phyloP scores from a whole-genome alignment of 2,888 invertebrate species.

The Nomada ruficornis region DNA sequence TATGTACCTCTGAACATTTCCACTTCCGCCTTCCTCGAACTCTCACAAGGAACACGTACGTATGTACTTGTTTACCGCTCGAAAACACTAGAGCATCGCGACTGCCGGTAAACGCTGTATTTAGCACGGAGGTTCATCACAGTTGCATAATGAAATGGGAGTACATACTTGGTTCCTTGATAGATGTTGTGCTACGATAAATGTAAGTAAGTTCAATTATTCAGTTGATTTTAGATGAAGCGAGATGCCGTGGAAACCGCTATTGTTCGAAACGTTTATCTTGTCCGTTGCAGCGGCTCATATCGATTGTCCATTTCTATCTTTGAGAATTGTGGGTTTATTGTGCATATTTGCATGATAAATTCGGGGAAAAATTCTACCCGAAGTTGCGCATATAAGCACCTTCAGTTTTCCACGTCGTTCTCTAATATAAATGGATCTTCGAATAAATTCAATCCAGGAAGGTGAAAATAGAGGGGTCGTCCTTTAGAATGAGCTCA shows the following conservation, averaged over 20 bases:
- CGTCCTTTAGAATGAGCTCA: too few species aligned
- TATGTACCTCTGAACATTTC: not conserved
- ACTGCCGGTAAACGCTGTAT: slow-evolving; percentile 28
- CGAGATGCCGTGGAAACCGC: not conserved
- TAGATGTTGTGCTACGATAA: not conserved
- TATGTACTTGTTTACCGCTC: slow-evolving; percentile 33
- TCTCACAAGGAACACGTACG: not conserved
- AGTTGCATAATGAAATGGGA: slow-evolving; percentile 30
- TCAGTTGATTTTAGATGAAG: slow-evolving; percentile 22
- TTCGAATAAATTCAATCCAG: too few species aligned
- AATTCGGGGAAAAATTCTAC: too few species aligned
- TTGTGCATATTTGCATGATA: too few species aligned
- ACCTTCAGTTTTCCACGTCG: too few species aligned
- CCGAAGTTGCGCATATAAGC: too few species aligned
- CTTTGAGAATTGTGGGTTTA: too few species aligned
- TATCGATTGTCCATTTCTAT: too few species aligned
- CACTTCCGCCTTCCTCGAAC: not conserved
- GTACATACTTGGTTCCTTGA: slow-evolving; percentile 1
- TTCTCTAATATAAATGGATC: too few species aligned
- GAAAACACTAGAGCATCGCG: slow-evolving; percentile 21
- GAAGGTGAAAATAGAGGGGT: too few species aligned
- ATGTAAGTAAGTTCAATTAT: slow-evolving; percentile 33
- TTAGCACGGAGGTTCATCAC: slow-evolving; percentile 6
- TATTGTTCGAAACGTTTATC: not conserved
- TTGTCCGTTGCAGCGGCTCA: not conserved